Percentiles rank a stretch among this genome's conserved stretches.
These are phyloP conservation scores for Kryphioiulus occultus DNA, from an alignment of 2,888 invertebrate genomes.

Conservation along the genomic window DNA sequence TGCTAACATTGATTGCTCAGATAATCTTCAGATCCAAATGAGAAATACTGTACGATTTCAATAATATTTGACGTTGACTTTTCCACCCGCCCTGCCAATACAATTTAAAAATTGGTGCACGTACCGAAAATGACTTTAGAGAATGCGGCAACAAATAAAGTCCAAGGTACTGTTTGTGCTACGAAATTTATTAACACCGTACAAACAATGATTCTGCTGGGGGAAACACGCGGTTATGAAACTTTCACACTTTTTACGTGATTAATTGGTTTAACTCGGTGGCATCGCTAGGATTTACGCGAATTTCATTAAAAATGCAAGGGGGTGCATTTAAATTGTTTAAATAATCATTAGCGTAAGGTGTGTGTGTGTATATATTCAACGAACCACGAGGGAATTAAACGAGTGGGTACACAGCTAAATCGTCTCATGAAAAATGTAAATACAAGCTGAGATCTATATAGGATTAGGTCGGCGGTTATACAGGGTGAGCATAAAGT, in stretches of 20 bases:
- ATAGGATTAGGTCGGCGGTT: neutral
- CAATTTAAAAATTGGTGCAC: neutral
- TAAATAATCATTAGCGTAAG: neutral
- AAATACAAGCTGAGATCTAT: neutral
- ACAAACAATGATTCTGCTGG: neutral
- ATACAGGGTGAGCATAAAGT: too few species aligned
- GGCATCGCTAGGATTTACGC: neutral
- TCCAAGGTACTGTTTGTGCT: neutral
- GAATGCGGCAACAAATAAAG: neutral
- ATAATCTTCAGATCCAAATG: too few species aligned
- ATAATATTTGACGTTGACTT: too few species aligned
- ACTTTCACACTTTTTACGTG: neutral
- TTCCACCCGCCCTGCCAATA: too few species aligned
- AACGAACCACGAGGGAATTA: neutral
- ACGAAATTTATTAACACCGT: neutral
- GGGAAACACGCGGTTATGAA: neutral
- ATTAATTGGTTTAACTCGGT: neutral
- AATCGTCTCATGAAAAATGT: slow-evolving; percentile 23
- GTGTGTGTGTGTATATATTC: neutral
- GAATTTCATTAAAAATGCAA: neutral
- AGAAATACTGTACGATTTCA: too few species aligned
- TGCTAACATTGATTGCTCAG: too few species aligned
- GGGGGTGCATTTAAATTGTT: slow-evolving; percentile 15
- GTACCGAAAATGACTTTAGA: neutral
- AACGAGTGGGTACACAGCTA: slow-evolving; percentile 2